Evolutionary conservation across 2,797 vertebrate genomes (phyloP).

Genomic region (Cyclura pinguis): DNA sequence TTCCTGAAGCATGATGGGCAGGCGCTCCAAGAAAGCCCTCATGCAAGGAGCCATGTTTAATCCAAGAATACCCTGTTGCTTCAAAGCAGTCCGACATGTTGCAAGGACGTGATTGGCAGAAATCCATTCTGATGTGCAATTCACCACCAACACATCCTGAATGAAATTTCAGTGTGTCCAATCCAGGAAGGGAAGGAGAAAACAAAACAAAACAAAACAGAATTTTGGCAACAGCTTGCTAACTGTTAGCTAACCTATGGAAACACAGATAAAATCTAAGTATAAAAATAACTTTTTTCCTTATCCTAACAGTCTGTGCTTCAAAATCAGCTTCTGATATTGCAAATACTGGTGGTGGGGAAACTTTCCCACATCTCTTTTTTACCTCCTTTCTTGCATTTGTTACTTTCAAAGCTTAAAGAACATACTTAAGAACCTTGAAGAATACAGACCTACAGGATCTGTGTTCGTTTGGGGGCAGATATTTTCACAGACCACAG

Average conservation of each 20-base stretch:
- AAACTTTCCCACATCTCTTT: too few species aligned
- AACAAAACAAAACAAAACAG: too few species aligned
- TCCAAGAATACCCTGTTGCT: slow-evolving; percentile 92
- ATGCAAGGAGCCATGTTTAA: slow-evolving; percentile 96
- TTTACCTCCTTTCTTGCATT: not conserved
- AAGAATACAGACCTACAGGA: too few species aligned
- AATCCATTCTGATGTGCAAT: slow-evolving; percentile 92
- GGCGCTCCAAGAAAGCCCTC: slow-evolving; percentile 94
- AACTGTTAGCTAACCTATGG: not conserved
- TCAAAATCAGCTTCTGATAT: not conserved
- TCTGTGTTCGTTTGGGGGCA: not conserved
- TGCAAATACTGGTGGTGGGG: too few species aligned
- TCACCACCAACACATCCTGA: slow-evolving; percentile 95
- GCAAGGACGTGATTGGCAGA: slow-evolving; percentile 91
- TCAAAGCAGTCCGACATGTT: slow-evolving; percentile 93
- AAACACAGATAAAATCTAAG: not conserved
- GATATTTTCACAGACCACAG: not conserved
- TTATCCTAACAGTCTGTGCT: not conserved
- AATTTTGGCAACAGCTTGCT: not conserved
- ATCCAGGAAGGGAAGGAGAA: not conserved
- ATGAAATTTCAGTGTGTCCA: not conserved
- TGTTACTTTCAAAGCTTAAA: not conserved
- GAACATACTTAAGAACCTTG: not conserved
- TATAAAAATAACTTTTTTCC: too few species aligned
- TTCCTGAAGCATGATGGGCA: slow-evolving; percentile 97